Evolutionary conservation across 2,113 vertebrate species (phyloP).

Genomic region (Psittacula cyanocephala): DNA sequence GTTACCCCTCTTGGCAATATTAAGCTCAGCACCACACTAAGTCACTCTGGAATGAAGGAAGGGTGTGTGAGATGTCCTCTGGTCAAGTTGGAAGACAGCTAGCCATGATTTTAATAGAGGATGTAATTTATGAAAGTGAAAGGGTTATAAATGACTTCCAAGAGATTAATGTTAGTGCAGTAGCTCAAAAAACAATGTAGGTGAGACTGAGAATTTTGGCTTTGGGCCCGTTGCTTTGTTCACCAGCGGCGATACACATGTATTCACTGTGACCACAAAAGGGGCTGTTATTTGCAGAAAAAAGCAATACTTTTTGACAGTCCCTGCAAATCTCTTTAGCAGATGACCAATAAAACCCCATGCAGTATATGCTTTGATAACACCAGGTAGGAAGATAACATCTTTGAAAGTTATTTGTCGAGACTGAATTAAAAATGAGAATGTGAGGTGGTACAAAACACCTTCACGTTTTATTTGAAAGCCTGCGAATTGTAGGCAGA

Average conservation of each 20-base stretch:
- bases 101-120: not conserved
- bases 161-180: not conserved
- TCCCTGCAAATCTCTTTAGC: not conserved
- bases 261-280: not conserved
- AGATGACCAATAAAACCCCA: not conserved
- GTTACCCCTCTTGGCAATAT: not conserved
- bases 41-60: not conserved
- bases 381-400: not conserved
- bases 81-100: not conserved
- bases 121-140: not conserved
- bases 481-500: not conserved
- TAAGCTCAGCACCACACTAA: not conserved
- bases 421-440: not conserved
- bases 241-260: accelerated
- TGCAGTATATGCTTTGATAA: not conserved
- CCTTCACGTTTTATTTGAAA: not conserved
- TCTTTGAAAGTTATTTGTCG: not conserved
- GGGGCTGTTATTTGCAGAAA: not conserved
- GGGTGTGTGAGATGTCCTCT: not conserved
- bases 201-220: not conserved
- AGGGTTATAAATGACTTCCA: not conserved
- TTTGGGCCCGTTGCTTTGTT: not conserved
- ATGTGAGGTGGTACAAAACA: not conserved
- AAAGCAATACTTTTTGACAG: not conserved
- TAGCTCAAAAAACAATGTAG: not conserved